These are phyloP conservation scores for Oxyruncus cristatus DNA, from an alignment of 2,113 vertebrate genomes.

Conservation along the genomic window DNA sequence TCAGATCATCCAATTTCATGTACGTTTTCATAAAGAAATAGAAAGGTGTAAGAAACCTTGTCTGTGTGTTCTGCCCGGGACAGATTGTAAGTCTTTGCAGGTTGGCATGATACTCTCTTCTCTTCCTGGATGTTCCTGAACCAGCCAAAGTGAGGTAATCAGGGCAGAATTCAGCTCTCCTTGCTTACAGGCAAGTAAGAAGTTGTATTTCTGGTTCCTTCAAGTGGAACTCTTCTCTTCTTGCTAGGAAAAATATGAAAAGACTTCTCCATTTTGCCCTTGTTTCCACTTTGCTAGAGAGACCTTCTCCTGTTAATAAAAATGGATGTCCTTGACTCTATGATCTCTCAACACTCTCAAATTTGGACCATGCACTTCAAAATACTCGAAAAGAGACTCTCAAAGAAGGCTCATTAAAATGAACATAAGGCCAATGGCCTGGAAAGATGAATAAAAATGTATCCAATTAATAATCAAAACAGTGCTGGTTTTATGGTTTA, in stretches of 20 bases:
- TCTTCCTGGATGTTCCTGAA: neutral
- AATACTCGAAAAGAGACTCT: neutral
- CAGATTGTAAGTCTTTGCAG: neutral
- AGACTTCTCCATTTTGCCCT: neutral
- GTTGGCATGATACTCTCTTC: neutral
- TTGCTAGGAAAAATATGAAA: neutral
- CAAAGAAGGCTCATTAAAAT: neutral
- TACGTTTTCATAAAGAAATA: neutral
- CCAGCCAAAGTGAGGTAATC: neutral
- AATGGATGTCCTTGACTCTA: neutral
- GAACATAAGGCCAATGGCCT: neutral
- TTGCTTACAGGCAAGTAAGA: neutral
- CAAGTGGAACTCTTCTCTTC: neutral
- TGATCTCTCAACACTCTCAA: neutral
- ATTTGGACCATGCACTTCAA: neutral
- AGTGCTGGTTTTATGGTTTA: neutral
- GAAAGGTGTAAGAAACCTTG: neutral
- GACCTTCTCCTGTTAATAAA: neutral
- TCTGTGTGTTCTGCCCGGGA: neutral
- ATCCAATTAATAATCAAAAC: slow-evolving; percentile 3
- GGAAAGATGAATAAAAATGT: neutral
- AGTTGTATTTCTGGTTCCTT: neutral
- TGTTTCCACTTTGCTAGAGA: neutral
- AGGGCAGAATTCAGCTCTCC: neutral
- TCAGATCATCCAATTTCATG: neutral